These are phyloP conservation scores for Cryptomyrus ogoouensis DNA, from an alignment of 2,113 vertebrate species.

Conservation along the genomic window DNA sequence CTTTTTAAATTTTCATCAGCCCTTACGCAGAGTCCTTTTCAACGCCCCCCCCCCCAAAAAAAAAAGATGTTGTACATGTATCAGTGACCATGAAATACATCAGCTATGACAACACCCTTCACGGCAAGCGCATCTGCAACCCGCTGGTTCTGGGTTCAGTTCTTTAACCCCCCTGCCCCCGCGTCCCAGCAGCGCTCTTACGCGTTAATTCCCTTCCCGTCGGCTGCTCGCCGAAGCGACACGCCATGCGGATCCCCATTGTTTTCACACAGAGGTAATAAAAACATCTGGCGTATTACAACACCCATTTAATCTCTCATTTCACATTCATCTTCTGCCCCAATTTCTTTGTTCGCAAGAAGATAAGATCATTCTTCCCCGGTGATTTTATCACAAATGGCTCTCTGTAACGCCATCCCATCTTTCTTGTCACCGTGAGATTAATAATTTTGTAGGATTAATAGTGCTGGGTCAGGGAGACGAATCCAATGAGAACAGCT, in stretches of 20 bases:
- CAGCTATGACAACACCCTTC: neutral
- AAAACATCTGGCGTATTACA: constrained; percentile 13
- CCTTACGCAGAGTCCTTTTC: neutral
- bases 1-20: neutral
- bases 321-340: constrained; percentile 16
- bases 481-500: neutral
- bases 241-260: neutral
- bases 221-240: neutral
- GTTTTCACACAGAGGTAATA: constrained; percentile 14
- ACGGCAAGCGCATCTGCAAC: neutral
- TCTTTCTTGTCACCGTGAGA: neutral
- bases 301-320: constrained; percentile 21
- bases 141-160: neutral
- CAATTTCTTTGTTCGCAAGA: neutral
- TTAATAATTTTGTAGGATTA: constrained; percentile 17
- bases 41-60: neutral
- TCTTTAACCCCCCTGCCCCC: neutral
- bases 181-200: neutral
- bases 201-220: neutral
- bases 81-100: neutral
- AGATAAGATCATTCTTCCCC: constrained; percentile 7
- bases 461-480: neutral
- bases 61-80: neutral
- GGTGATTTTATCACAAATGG: constrained; percentile 8
- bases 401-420: constrained; percentile 6